Evolutionary conservation across 1,140 invertebrate genomes (phyloP).

Genomic region (Lerema accius): DNA sequence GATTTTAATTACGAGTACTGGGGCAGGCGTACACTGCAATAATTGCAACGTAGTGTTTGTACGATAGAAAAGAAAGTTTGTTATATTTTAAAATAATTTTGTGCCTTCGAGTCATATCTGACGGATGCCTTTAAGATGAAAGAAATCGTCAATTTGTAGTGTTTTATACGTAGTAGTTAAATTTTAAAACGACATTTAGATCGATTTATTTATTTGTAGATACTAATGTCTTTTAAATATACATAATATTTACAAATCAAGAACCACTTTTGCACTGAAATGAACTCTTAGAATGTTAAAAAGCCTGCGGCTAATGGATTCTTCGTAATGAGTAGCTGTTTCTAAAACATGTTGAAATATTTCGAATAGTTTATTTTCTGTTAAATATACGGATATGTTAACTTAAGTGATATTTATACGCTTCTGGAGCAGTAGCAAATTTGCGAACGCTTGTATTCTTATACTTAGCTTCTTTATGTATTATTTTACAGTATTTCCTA

Average conservation of each 20-base stretch:
- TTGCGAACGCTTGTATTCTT: constrained; percentile 46
- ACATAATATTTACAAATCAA: constrained; percentile 36
- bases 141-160: constrained; percentile 55
- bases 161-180: constrained; percentile 59
- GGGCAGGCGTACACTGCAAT: constrained; percentile 42
- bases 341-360: constrained; percentile 63
- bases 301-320: constrained; percentile 13
- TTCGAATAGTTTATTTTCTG: constrained; percentile 80
- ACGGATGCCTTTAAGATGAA: constrained; percentile 55
- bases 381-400: constrained; percentile 64
- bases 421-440: constrained; percentile 53
- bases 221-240: constrained; percentile 22
- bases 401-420: constrained; percentile 68
- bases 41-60: constrained; percentile 46
- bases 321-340: constrained; percentile 34
- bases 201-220: constrained; percentile 48
- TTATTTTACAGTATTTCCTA: constrained; percentile 58
- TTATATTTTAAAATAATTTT: constrained; percentile 66
- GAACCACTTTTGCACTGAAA: constrained; percentile 11
- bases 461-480: constrained; percentile 41
- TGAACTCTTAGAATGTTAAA: constrained; percentile 6
- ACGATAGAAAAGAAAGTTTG: constrained; percentile 41
- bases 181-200: constrained; percentile 29
- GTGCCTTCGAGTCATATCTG: constrained; percentile 79
- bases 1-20: constrained; percentile 34